These are phyloP conservation scores for Fabriciana adippe DNA, from an alignment of 2,888 invertebrate genomes.

Conservation along the genomic window DNA sequence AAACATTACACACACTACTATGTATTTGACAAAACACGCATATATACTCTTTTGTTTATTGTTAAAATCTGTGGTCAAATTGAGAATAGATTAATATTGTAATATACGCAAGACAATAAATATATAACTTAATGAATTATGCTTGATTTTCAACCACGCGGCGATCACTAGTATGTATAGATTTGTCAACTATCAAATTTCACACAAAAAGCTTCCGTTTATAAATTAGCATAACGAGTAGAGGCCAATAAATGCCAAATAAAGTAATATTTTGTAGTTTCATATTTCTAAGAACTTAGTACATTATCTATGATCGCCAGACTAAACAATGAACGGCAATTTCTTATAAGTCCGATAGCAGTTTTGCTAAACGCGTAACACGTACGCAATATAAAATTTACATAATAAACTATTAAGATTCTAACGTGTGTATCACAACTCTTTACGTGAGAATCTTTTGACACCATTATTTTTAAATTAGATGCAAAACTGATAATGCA, in stretches of 20 bases:
- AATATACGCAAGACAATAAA: no score
- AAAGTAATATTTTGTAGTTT: constrained; percentile 16
- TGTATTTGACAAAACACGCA: no score
- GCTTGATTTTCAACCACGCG: no score
- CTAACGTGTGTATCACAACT: constrained; percentile 39
- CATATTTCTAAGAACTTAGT: constrained; percentile 23
- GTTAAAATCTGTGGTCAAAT: no score
- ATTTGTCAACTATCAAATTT: constrained; percentile 11
- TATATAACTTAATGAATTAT: no score
- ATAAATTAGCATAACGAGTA: constrained; percentile 3
- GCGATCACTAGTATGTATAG: background rate
- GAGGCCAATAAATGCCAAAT: constrained; percentile 1
- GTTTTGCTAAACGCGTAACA: constrained; percentile 37
- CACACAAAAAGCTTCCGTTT: constrained; percentile 1
- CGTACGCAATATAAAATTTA: constrained; percentile 54
- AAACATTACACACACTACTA: no score
- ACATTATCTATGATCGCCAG: constrained; percentile 26
- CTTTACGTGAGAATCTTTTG: constrained; percentile 41
- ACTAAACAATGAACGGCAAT: constrained; percentile 30
- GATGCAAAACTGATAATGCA: constrained; percentile 22
- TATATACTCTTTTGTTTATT: no score
- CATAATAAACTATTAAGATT: constrained; percentile 54
- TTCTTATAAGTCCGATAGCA: constrained; percentile 32
- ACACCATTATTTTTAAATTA: constrained; percentile 37
- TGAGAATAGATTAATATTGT: no score